Base-by-base conservation (phyloP, 1,140 invertebrate species). In the Caenorhabditis inopinata region DNA sequence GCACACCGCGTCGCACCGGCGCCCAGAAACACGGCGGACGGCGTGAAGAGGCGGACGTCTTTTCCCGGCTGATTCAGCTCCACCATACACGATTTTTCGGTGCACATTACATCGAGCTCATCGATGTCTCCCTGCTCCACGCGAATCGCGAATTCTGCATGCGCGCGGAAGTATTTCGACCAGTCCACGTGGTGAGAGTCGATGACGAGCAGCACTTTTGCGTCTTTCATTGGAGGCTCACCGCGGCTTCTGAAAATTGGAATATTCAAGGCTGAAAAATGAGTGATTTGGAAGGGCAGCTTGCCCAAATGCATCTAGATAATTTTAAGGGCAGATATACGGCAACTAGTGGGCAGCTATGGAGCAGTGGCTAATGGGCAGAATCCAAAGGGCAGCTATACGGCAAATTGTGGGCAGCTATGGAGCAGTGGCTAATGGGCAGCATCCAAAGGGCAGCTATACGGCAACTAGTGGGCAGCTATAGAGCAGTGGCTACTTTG, bases 101-200 rank as follows among this genome's bases (percentile, higher is more conserved):
- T 81, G 25, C 74, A 81, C 48, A 76, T 42, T 2, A 81, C 27
- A 47, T 81, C 74, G 1, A 81, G 42, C 35, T 81, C 74, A n/a
- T 45, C 23, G 53, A 81, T 80, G 45, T 81, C 75, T 62, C 47
- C 79, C 35, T 81, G 79, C 25, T 79, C 78, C 9, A 79, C 78
- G 2, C 78, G 38, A 35, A 79, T 74, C 5, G 78, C 51, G 3
- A 45, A 21, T 27, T 79, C 78, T 16, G 62, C 35, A 4, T 58
- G 78, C n/a, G 38, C 53, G 16, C 78, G 38, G 23, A 79, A 79
- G 18, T 75, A 76, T 42, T 81, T 81, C 3, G 47, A 79, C 80
- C 80, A 81, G 27, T 81, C 80, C n/a, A 81, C 62, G 7, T 68
- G 45, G 42, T 68, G 49, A 14, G 32, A 49, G 47, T 81, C 80